Percentiles rank a stretch among this genome's conserved stretches.
These are phyloP conservation scores for Drosophila littoralis DNA, from an alignment of 1,140 invertebrate genomes.

Conservation along the genomic window DNA sequence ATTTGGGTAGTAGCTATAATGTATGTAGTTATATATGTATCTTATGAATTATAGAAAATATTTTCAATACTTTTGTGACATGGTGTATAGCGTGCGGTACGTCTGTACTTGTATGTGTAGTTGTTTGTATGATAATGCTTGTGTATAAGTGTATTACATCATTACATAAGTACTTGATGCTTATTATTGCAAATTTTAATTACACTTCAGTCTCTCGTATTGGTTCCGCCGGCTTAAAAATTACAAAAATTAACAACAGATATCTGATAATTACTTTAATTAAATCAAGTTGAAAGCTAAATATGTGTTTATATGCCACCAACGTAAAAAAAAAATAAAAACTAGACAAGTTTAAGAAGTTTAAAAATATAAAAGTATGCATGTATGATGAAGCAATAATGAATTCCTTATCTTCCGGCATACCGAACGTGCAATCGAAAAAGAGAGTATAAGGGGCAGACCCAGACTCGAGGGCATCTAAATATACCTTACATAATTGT, in stretches of 20 bases:
- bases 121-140: neutral
- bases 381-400: neutral
- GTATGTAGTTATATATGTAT: neutral
- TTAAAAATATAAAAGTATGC: neutral
- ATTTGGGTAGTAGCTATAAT: neutral
- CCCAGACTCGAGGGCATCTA: too few relatives aligned
- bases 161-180: conserved; percentile 50
- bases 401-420: neutral
- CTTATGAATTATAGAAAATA: neutral
- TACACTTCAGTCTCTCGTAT: conserved; percentile 89
- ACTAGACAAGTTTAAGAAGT: conserved; percentile 21
- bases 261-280: conserved; percentile 75
- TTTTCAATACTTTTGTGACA: conserved; percentile 17
- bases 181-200: conserved; percentile 77
- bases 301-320: conserved; percentile 33
- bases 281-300: conserved; percentile 53
- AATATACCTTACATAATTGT: too few relatives aligned
- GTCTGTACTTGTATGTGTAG: conserved; percentile 9
- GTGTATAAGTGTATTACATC: conserved; percentile 44
- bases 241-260: conserved; percentile 85
- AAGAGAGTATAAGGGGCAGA: too few relatives aligned
- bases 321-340: conserved; percentile 29
- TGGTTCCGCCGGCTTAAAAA: conserved; percentile 89
- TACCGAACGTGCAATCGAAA: neutral
- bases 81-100: neutral